Conservation (phyloP, 2,797 vertebrate species). For the Semotilus atromaculatus region DNA sequence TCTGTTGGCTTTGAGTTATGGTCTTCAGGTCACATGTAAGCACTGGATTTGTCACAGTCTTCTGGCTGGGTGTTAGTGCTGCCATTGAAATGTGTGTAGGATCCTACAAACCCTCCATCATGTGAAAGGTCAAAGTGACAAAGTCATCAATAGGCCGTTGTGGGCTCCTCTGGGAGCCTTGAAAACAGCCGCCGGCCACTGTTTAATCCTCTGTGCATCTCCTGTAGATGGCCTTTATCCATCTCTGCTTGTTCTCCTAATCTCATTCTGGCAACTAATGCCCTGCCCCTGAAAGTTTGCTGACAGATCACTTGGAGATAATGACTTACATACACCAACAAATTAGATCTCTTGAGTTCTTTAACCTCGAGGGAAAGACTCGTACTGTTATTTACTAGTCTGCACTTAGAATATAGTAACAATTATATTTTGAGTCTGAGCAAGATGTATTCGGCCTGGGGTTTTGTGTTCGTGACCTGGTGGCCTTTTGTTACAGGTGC, state of each 20-base stretch:
- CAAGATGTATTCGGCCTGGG: not conserved
- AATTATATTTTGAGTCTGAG: conserved; percentile 7
- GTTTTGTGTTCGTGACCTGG: not conserved
- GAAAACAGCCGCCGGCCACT: conserved; percentile 31
- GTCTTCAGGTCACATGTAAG: conserved; percentile 30
- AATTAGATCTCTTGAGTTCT: conserved; percentile 66
- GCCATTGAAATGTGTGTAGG: conserved; percentile 57
- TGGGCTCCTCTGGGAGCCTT: conserved; percentile 47
- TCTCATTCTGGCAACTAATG: conserved; percentile 69
- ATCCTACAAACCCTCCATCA: conserved; percentile 61
- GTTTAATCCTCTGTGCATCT: conserved; percentile 51
- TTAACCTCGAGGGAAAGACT: conserved; percentile 47
- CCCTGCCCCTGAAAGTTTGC: conserved; percentile 60
- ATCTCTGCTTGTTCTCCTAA: conserved; percentile 63
- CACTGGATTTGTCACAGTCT: conserved; percentile 53
- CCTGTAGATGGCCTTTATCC: conserved; percentile 60
- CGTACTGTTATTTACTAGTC: conserved; percentile 63
- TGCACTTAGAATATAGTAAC: not conserved
- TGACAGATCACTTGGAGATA: conserved; percentile 66
- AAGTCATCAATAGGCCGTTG: conserved; percentile 62
- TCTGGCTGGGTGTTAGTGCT: too few species aligned
- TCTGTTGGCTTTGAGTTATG: conserved; percentile 54
- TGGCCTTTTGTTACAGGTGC: not conserved
- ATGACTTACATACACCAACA: conserved; percentile 71
- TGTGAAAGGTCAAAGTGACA: conserved; percentile 65